These are phyloP conservation scores for Spilosoma lubricipeda DNA, from an alignment of 2,888 invertebrate genomes.

Conservation along the genomic window DNA sequence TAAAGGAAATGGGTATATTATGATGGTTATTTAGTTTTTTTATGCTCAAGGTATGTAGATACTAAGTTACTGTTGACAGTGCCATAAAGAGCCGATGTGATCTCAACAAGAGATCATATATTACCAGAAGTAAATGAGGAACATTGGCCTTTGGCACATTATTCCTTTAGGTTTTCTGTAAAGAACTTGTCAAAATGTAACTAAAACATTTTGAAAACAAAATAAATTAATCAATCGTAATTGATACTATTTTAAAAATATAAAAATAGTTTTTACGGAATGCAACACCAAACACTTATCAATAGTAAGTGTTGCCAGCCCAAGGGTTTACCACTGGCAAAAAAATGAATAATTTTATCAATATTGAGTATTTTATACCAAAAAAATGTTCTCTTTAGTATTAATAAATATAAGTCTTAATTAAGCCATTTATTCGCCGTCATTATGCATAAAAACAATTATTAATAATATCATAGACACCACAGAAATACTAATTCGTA, in stretches of 20 bases:
- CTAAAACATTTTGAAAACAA: background rate
- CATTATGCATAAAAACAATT: background rate
- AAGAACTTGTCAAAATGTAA: background rate
- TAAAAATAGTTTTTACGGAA: background rate
- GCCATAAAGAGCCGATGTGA: background rate
- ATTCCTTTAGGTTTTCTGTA: background rate
- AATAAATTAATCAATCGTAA: background rate
- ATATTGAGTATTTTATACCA: background rate
- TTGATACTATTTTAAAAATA: background rate
- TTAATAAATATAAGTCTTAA: background rate
- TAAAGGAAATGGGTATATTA: background rate
- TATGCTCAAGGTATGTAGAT: background rate
- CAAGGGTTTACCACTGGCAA: slow-evolving; percentile 28
- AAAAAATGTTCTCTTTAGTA: background rate
- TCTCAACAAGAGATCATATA: background rate
- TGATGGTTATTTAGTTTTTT: background rate
- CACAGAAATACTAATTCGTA: background rate
- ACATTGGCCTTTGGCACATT: background rate
- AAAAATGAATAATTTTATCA: background rate
- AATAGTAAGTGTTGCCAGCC: slow-evolving; percentile 23
- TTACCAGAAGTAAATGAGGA: background rate
- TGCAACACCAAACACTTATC: slow-evolving; percentile 10
- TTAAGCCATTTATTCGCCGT: background rate
- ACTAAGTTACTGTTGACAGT: background rate
- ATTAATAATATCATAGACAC: background rate